Evolutionary conservation across 2,113 vertebrate genomes (phyloP), one percentile per base, ranked within the genome.

Genomic region (Hemiscyllium ocellatum): DNA sequence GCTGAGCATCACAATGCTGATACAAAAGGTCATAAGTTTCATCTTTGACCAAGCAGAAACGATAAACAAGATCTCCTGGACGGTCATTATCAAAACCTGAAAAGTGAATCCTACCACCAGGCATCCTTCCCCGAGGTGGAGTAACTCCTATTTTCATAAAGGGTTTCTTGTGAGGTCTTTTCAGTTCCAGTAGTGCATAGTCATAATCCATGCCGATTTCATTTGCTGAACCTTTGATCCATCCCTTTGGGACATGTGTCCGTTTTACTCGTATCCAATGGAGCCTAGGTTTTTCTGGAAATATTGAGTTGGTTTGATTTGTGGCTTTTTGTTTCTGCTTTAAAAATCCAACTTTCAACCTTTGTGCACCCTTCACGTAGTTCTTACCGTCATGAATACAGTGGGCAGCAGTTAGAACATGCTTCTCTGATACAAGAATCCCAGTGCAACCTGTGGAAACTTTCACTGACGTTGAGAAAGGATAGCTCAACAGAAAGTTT

Each of bases 191-290:
- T 61, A 99, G 97, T 6, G 99, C 98, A 8, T 99, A 99, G 97
- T 99, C 99, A n/a, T 99, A 99, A 98, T 99, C 99, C 99, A 99
- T 99, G 91, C 99, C 99, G 0, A 99, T 99, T 96, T 99, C 99
- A 0, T 99, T 99, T 96, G 98, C 98, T 0, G 98, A 99, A 68
- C 98, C 99, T 97, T 99, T 99, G 96, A 99, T 98, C 99, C 99
- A 99, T 33, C 99, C 99, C 96, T 99, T 99, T 95, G 99, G 99
- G n/a, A 99, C 98, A 0, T 99, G 98, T 0, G 99, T 99, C 96
- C 99, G 98, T 97, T 98, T 99, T 96, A 98, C 99, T 33, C 99
- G 97, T 96, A 99, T 99, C 99, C 99, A 99, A 96, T 99, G 99
- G 97, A 99, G 99, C 96, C 98, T 99, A 98, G 98, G 98, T 96